Evolutionary conservation across 2,888 invertebrate genomes (phyloP).

Genomic region (Entomobrya multifasciata): DNA sequence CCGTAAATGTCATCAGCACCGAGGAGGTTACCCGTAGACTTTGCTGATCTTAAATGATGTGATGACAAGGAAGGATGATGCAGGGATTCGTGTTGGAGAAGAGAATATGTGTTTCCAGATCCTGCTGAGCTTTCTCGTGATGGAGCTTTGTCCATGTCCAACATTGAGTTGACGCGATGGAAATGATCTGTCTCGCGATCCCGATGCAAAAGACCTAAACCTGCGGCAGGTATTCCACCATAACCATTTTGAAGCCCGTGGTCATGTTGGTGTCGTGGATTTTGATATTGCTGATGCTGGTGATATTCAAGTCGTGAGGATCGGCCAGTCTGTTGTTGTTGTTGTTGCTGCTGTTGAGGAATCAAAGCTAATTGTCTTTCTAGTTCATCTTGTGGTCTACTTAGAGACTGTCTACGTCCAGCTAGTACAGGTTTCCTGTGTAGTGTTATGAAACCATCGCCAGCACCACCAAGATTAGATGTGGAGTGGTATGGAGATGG

Average conservation of each 20-base stretch:
- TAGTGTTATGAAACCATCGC: constrained; percentile 59
- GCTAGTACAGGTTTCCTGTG: constrained; percentile 74
- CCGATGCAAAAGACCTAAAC: constrained; percentile 11
- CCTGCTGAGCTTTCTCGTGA: constrained; percentile 68
- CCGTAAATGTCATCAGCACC: constrained; percentile 64
- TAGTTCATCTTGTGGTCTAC: constrained; percentile 47
- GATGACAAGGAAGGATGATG: constrained; percentile 34
- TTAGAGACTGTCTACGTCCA: constrained; percentile 61
- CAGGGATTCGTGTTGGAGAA: constrained; percentile 57
- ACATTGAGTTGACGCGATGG: constrained; percentile 65
- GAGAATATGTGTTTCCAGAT: constrained; percentile 66
- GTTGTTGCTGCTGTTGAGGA: constrained; percentile 50
- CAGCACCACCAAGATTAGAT: constrained; percentile 46
- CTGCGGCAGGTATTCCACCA: constrained; percentile 32
- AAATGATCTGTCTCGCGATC: constrained; percentile 58
- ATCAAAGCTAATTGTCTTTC: constrained; percentile 60
- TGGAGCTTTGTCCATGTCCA: constrained; percentile 67
- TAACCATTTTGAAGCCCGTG: constrained; percentile 60
- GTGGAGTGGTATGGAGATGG: constrained; percentile 48
- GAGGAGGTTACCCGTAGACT: constrained; percentile 69
- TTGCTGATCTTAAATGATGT: constrained; percentile 54
- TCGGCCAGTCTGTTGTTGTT: constrained; percentile 50
- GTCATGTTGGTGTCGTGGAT: constrained; percentile 35
- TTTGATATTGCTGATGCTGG: constrained; percentile 33
- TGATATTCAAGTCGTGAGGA: constrained; percentile 65